These are phyloP conservation scores for Apteryx mantelli DNA, from an alignment of 2,113 vertebrate genomes.

Conservation along the genomic window DNA sequence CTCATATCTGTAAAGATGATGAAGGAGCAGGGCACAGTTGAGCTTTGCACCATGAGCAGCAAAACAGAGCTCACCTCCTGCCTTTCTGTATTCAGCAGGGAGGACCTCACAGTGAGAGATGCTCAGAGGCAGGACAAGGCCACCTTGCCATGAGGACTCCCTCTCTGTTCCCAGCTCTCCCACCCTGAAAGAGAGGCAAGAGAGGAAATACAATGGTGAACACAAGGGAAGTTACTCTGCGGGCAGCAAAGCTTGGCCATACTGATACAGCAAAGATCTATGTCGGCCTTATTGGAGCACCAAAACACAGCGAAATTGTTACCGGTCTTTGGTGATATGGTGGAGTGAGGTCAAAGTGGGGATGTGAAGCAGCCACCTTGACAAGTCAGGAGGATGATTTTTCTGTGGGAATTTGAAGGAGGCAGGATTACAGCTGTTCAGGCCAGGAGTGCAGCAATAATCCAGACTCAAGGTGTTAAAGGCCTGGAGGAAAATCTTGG, in stretches of 20 bases:
- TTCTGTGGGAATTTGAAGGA: background rate
- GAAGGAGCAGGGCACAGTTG: background rate
- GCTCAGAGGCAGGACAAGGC: background rate
- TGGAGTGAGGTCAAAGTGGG: rapidly evolving
- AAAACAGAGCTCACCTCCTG: rapidly evolving
- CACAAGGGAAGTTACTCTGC: background rate
- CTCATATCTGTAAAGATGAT: background rate
- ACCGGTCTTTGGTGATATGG: background rate
- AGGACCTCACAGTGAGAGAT: background rate
- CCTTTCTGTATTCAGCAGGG: background rate
- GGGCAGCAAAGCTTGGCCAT: background rate
- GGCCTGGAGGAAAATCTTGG: background rate
- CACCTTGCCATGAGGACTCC: background rate
- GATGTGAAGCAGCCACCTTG: background rate
- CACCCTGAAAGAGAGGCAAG: background rate
- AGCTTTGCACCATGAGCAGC: background rate
- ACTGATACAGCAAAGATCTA: background rate
- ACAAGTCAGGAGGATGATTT: background rate
- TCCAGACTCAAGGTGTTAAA: background rate
- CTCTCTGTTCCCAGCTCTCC: background rate
- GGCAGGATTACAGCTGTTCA: background rate
- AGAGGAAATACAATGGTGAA: background rate
- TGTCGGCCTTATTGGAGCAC: background rate
- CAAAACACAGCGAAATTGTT: background rate
- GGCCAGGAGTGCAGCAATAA: background rate